Evolutionary conservation across 1,140 invertebrate species (phyloP).

Genomic region (Archivesica marissinica): DNA sequence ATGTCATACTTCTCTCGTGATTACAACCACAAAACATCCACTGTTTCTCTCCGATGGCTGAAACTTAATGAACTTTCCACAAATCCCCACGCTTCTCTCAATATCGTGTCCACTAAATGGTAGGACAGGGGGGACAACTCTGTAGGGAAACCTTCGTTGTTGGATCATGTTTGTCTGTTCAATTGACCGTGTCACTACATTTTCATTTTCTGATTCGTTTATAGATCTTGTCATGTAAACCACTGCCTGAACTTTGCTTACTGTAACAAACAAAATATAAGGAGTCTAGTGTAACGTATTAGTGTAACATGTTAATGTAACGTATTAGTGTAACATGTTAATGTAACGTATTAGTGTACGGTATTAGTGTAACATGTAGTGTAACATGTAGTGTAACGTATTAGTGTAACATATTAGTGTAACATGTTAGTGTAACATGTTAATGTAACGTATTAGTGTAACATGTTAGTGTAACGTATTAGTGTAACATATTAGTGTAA

Average conservation of each 20-base stretch:
- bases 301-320: no score
- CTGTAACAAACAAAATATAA: slow-evolving; percentile 63
- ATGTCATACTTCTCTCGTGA: slow-evolving; percentile 77
- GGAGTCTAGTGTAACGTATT: no score
- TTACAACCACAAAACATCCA: slow-evolving; percentile 80
- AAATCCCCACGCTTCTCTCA: slow-evolving; percentile 63
- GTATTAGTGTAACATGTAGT: no score
- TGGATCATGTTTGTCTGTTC: slow-evolving; percentile 74
- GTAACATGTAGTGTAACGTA: no score
- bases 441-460: no score
- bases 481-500: no score
- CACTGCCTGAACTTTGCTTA: slow-evolving; percentile 75
- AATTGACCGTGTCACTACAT: slow-evolving; percentile 71
- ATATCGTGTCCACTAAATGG: slow-evolving; percentile 74
- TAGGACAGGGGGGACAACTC: slow-evolving; percentile 77
- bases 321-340: no score
- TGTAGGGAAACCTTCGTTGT: slow-evolving; percentile 67
- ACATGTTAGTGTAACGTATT: no score
- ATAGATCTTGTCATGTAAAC: slow-evolving; percentile 78
- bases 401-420: no score
- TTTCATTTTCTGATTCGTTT: slow-evolving; percentile 77
- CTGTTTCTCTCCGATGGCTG: slow-evolving; percentile 72
- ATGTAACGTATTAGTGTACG: no score
- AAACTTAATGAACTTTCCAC: slow-evolving; percentile 75
- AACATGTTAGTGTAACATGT: no score